Evolutionary conservation across 2,797 vertebrate genomes (phyloP).

Genomic region (Phoxinus dragarum): DNA sequence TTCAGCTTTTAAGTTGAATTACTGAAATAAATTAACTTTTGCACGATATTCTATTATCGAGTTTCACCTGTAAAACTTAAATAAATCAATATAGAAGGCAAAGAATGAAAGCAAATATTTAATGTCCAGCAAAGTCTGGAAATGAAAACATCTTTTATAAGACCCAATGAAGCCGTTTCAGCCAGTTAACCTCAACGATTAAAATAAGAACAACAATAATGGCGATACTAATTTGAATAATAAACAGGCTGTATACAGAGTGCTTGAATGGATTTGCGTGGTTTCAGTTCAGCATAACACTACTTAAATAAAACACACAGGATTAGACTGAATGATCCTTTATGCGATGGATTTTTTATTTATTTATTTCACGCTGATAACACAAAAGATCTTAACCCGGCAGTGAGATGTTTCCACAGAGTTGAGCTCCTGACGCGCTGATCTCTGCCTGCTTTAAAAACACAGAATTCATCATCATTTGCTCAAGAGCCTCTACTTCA

Average conservation of each 20-base stretch:
- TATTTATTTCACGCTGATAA: conserved; percentile 29
- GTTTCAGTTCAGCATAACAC: conserved; percentile 33
- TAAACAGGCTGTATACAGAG: conserved; percentile 13
- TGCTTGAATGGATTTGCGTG: conserved; percentile 35
- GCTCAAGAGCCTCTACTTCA: conserved; percentile 56
- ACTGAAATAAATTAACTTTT: too few relatives aligned
- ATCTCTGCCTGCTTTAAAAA: conserved; percentile 53
- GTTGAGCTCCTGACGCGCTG: conserved; percentile 42
- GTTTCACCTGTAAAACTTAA: neutral
- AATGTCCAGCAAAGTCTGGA: neutral
- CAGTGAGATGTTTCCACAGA: conserved; percentile 31
- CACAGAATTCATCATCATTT: conserved; percentile 52
- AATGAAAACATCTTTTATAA: neutral
- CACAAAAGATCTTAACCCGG: conserved; percentile 50
- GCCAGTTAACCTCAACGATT: conserved; percentile 11
- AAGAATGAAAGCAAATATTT: neutral
- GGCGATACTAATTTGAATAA: conserved; percentile 32
- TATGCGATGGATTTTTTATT: conserved; percentile 12
- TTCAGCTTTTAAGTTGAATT: too few relatives aligned
- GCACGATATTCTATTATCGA: too few relatives aligned
- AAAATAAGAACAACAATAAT: conserved; percentile 28
- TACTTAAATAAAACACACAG: conserved; percentile 49
- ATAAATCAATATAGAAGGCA: neutral
- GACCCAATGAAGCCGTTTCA: neutral
- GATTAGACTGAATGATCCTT: conserved; percentile 36